These are phyloP conservation scores for Neocrepidodera transversa DNA, from an alignment of 2,888 invertebrate genomes.

Conservation along the genomic window DNA sequence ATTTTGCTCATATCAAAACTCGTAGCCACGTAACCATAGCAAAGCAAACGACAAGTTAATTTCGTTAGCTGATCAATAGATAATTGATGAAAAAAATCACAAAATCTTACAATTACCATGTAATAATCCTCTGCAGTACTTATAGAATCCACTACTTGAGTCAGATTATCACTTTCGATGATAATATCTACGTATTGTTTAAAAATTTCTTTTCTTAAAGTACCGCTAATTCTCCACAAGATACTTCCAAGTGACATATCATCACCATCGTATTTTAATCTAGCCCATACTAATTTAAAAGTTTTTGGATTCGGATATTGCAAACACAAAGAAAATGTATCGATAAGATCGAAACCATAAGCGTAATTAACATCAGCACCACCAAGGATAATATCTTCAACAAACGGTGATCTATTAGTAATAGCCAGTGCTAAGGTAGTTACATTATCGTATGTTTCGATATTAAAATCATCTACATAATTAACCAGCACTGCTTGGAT, in stretches of 20 bases:
- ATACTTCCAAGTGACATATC: conserved; percentile 39
- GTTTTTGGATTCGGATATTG: conserved; percentile 41
- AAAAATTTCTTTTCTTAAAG: conserved; percentile 35
- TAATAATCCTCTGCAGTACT: conserved; percentile 40
- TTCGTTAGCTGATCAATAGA: conserved; percentile 37
- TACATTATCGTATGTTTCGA: conserved; percentile 40
- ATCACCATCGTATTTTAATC: conserved; percentile 41
- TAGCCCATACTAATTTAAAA: conserved; percentile 44
- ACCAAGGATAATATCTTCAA: conserved; percentile 44
- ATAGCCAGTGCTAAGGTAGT: conserved; percentile 44
- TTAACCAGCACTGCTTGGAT: conserved; percentile 44
- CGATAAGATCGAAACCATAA: conserved; percentile 37
- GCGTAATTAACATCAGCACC: conserved; percentile 47
- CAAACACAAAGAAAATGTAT: conserved; percentile 40
- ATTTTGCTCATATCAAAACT: conserved; percentile 41
- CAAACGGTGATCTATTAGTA: conserved; percentile 40
- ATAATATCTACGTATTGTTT: conserved; percentile 43
- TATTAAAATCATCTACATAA: conserved; percentile 48
- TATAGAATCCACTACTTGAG: conserved; percentile 39
- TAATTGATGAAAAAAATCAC: conserved; percentile 35
- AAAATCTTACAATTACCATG: conserved; percentile 36
- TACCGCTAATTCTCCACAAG: conserved; percentile 38
- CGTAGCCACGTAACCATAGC: conserved; percentile 35
- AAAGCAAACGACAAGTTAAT: conserved; percentile 38
- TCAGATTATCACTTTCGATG: conserved; percentile 42